Evolutionary conservation across 2,797 vertebrate genomes (phyloP).

Genomic region (Hirundo rustica): DNA sequence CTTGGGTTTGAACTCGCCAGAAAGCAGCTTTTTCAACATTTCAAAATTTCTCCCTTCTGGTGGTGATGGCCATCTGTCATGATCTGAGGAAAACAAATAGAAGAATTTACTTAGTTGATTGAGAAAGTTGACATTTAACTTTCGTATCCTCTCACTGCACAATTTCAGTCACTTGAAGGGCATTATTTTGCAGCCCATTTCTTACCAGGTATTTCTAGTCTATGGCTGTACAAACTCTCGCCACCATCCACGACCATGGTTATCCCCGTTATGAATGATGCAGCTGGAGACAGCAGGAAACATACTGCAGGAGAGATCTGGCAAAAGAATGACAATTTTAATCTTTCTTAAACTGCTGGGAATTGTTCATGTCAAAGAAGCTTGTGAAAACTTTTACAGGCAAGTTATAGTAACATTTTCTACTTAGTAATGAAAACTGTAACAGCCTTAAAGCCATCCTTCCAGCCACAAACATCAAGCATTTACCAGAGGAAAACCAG

Average conservation of each 20-base stretch:
- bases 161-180: background rate
- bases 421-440: background rate
- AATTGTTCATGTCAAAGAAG: background rate
- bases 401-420: background rate
- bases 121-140: background rate
- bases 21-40: slow-evolving; percentile 75
- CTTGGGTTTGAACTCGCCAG: slow-evolving; percentile 44
- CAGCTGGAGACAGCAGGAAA: slow-evolving; percentile 91
- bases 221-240: slow-evolving; percentile 77
- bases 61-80: slow-evolving; percentile 85
- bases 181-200: background rate
- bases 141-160: background rate
- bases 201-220: slow-evolving; percentile 82
- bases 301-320: slow-evolving; percentile 90
- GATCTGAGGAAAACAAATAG: slow-evolving; percentile 78
- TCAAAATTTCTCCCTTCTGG: slow-evolving; percentile 82
- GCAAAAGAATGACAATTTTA: background rate
- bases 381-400: background rate
- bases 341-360: background rate
- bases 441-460: background rate
- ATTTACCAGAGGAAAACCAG: background rate
- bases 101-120: background rate
- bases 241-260: slow-evolving; percentile 88
- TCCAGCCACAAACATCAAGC: background rate
- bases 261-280: slow-evolving; percentile 90